Base-by-base conservation (phyloP, 2,113 vertebrate species). In the Colossoma macropomum region DNA sequence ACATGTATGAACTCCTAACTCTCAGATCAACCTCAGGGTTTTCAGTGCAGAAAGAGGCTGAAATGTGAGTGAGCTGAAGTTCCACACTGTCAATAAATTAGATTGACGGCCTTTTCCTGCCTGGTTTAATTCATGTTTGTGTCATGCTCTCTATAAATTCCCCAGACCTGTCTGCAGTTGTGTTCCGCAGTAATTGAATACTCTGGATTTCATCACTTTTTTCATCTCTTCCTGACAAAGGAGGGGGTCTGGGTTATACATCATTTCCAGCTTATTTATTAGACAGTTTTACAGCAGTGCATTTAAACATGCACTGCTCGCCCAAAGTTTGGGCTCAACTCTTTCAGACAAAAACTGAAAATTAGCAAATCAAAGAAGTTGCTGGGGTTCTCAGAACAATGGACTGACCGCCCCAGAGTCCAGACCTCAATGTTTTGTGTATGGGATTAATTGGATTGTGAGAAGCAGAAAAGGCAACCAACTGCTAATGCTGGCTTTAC, bases 1-100 rank as follows among this genome's bases (percentile, higher is more conserved):
- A 65, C 27, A 6, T 15, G 9, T 13, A 13, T 32, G 50, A n/a
- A 16, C 56, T 73, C 70, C 19, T 16, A 25, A 19, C 50, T 52
- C 50, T 52, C 68, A 72, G 79, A 60, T 52, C 4, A 30, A 17
- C 9, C 23, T 48, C 2, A 17, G 45, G 1, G 41, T 23, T 73
- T 41, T 73, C 15, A 1, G 71, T 52, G 71, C 45, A 54, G 27
- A 69, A 56, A 25, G 21, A 54, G 45, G 7, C n/a, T 25, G 15
- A 25, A 70, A 62, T 45, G 32, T 59, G 17, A 59, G n/a, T n/a
- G 13, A 70, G 16, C 32, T 71, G 52, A 45, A 25, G 23, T 69
- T 79, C 52, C 23, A 32, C 28, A 27, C 25, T 27, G 65, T 50
- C n/a, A 85, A 83, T 45, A 73, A 81, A 84, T 62, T 80, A 32